Evolutionary conservation across 2,113 vertebrate genomes (phyloP).

Genomic region (Symphodus melops): DNA sequence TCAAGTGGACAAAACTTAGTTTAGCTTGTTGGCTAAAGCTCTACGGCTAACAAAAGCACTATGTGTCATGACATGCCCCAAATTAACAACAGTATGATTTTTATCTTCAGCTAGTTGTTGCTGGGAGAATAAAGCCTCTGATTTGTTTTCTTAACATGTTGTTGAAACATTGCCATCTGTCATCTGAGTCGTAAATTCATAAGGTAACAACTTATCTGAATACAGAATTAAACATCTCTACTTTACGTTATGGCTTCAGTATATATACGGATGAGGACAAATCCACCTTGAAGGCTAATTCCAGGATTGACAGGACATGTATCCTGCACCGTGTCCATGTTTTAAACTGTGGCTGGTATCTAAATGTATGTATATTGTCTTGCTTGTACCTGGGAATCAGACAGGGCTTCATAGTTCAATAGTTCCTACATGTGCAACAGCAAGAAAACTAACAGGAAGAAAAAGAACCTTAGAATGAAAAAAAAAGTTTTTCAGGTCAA

Average conservation of each 20-base stretch:
- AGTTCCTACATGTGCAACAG: constrained; percentile 31
- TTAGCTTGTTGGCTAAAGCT: background rate
- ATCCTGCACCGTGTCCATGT: background rate
- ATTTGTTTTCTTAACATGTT: constrained; percentile 3
- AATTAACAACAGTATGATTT: constrained; percentile 16
- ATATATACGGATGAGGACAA: constrained; percentile 18
- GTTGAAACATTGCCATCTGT: background rate
- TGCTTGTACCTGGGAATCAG: constrained; percentile 17
- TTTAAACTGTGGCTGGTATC: constrained; percentile 30
- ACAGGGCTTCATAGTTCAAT: constrained; percentile 8
- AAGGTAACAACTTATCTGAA: constrained; percentile 12
- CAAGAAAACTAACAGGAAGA: constrained; percentile 27
- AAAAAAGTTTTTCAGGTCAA: constrained; percentile 61
- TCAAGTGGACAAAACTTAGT: constrained; percentile 15
- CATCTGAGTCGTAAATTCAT: constrained; percentile 27
- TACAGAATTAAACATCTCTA: constrained; percentile 31
- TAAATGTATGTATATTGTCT: constrained; percentile 31
- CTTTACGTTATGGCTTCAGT: constrained; percentile 66
- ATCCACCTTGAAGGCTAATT: constrained; percentile 17
- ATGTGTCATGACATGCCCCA: constrained; percentile 8
- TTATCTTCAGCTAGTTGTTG: constrained; percentile 18
- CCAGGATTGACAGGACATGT: constrained; percentile 22
- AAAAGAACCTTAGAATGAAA: constrained; percentile 4
- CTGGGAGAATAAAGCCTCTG: background rate
- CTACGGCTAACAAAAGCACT: constrained; percentile 20